phyloP scores from a whole-genome alignment of 2,888 invertebrate species.

The Cyaniris semiargus region DNA sequence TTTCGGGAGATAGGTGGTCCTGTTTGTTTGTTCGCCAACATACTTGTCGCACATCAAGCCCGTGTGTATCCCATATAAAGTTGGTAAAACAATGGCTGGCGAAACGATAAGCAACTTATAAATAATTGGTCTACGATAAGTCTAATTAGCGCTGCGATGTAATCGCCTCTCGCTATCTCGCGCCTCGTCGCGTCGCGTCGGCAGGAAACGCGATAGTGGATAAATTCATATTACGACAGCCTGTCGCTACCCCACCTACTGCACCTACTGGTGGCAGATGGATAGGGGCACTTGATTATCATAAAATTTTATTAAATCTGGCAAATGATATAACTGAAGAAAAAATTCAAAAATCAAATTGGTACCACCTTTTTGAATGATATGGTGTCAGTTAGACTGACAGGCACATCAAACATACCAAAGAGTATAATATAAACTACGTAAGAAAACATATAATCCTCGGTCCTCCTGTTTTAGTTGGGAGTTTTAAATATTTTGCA shows the following conservation, averaged over 20 bases:
- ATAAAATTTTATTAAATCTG: too few relatives aligned
- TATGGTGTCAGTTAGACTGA: too few relatives aligned
- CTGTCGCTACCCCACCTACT: background rate
- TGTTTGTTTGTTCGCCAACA: background rate
- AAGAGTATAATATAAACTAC: too few relatives aligned
- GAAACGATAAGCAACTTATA: conserved; percentile 69
- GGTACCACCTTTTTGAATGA: too few relatives aligned
- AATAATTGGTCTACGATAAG: conserved; percentile 76
- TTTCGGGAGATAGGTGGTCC: too few relatives aligned
- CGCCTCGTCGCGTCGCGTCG: conserved; percentile 41
- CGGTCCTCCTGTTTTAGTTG: too few relatives aligned
- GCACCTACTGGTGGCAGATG: background rate
- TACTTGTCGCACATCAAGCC: conserved; percentile 38
- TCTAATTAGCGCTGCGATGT: conserved; percentile 69
- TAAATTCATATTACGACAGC: conserved; percentile 17
- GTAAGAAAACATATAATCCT: too few relatives aligned
- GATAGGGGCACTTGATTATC: background rate
- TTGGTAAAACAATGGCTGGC: conserved; percentile 59
- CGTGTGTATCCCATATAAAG: conserved; percentile 49
- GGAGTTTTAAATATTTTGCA: too few relatives aligned
- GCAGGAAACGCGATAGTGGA: conserved; percentile 57
- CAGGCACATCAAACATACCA: too few relatives aligned
- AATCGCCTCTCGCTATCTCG: conserved; percentile 63
- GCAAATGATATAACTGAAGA: too few relatives aligned
- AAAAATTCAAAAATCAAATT: too few relatives aligned